Evolutionary conservation across 2,113 vertebrate species (phyloP).

Genomic region (Herpetotheres cachinnans): DNA sequence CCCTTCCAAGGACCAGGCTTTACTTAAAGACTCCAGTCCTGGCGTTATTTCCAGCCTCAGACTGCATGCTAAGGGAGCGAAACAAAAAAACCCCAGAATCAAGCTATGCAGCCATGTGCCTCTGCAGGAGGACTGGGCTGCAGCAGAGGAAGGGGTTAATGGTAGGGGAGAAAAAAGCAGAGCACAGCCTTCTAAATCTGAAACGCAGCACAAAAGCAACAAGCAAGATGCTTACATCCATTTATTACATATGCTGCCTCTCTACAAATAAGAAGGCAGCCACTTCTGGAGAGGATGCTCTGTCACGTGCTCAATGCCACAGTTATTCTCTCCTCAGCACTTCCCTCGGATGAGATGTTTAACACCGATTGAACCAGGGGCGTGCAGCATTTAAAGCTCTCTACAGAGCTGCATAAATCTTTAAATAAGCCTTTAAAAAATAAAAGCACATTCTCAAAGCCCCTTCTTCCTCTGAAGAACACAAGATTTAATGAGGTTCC

Average conservation of each 20-base stretch:
- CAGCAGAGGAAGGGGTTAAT: not conserved
- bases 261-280: not conserved
- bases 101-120: not conserved
- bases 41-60: not conserved
- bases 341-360: not conserved
- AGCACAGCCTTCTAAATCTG: not conserved
- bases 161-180: not conserved
- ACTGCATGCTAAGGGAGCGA: not conserved
- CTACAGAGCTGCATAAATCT: slow-evolving; percentile 21
- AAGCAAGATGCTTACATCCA: not conserved
- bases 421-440: slow-evolving; percentile 22
- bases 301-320: not conserved
- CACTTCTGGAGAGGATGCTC: not conserved
- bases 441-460: not conserved
- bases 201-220: not conserved
- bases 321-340: not conserved
- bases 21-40: not conserved
- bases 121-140: not conserved
- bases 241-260: not conserved
- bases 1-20: not conserved
- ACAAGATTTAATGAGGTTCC: slow-evolving; percentile 26
- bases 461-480: slow-evolving; percentile 9
- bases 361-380: not conserved
- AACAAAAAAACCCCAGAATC: not conserved
- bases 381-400: not conserved